Conservation (phyloP, 2,113 vertebrate species). For the Notarius lentiginosus region DNA sequence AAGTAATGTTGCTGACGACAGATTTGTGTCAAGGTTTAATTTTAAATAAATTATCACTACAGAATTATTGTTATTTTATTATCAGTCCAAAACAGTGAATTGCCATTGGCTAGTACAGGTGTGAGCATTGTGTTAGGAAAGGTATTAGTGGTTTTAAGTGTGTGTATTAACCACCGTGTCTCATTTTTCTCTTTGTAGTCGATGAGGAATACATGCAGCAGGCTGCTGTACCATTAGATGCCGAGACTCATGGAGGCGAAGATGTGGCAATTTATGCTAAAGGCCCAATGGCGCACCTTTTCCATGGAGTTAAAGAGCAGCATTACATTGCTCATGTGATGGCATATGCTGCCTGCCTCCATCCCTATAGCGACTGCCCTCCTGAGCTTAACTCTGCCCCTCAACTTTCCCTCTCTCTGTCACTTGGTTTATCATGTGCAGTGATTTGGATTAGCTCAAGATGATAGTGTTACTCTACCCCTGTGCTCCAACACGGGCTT, state of each 20-base stretch:
- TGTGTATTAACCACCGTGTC: not conserved
- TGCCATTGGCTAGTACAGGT: not conserved
- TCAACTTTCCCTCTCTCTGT: slow-evolving; percentile 19
- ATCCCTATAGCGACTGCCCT: slow-evolving; percentile 74
- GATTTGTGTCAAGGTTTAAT: not conserved
- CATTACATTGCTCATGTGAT: slow-evolving; percentile 79
- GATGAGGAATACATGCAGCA: slow-evolving; percentile 80
- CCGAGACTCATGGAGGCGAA: slow-evolving; percentile 79
- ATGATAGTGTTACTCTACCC: slow-evolving; percentile 59
- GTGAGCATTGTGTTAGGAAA: not conserved
- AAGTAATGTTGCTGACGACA: not conserved
- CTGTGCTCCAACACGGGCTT: not conserved
- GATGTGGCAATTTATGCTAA: slow-evolving; percentile 79
- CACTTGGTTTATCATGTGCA: slow-evolving; percentile 53
- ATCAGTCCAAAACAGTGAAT: not conserved
- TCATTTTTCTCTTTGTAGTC: slow-evolving; percentile 56
- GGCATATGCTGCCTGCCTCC: slow-evolving; percentile 77
- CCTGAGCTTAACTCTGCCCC: slow-evolving; percentile 47
- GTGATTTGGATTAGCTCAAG: slow-evolving; percentile 61
- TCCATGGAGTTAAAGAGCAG: slow-evolving; percentile 79
- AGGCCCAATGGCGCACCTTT: slow-evolving; percentile 80
- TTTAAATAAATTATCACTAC: not conserved
- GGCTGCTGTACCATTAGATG: slow-evolving; percentile 74
- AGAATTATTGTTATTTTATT: not conserved
- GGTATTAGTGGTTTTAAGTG: not conserved